A percentile compares a stretch with the other conserved stretches of the same genome.
Evolutionary conservation across 2,797 vertebrate genomes (phyloP).

Genomic region (Pseudochirops corinnae): DNA sequence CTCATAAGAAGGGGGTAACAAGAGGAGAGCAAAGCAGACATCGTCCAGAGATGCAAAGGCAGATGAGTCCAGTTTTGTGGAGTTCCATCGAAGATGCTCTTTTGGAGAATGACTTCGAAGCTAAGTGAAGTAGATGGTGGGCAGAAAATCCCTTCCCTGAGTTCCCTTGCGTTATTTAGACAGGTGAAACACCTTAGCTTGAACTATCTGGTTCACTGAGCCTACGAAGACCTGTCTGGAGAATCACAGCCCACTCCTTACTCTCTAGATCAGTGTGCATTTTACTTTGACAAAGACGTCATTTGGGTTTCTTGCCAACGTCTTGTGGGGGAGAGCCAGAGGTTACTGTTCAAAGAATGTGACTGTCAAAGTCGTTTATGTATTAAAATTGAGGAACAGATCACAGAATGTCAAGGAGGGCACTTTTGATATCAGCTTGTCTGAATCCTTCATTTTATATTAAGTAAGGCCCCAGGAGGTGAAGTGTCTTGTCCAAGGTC

Average conservation of each 20-base stretch:
- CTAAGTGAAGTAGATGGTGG: background rate
- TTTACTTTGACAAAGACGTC: background rate
- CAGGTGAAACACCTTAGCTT: slow-evolving; percentile 2
- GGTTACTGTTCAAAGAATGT: background rate
- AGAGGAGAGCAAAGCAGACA: background rate
- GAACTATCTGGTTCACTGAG: background rate
- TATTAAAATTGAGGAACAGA: slow-evolving; percentile 1
- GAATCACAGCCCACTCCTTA: background rate
- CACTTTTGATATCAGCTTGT: background rate
- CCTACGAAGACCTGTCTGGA: background rate
- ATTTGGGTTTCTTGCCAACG: background rate
- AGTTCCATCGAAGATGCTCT: background rate
- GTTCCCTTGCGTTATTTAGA: background rate
- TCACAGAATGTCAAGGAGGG: background rate
- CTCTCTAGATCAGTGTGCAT: background rate
- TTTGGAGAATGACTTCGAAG: background rate
- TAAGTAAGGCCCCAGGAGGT: background rate
- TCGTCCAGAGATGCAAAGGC: background rate
- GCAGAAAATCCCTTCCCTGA: slow-evolving; percentile 1
- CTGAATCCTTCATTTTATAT: background rate
- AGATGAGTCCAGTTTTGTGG: background rate
- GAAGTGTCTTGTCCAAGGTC: background rate
- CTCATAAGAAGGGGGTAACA: background rate
- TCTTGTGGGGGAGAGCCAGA: background rate
- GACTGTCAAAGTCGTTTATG: background rate